Percentiles rank a stretch among this genome's conserved stretches.
Evolutionary conservation across 2,888 invertebrate species (phyloP).

Genomic region (Furcula furcula): DNA sequence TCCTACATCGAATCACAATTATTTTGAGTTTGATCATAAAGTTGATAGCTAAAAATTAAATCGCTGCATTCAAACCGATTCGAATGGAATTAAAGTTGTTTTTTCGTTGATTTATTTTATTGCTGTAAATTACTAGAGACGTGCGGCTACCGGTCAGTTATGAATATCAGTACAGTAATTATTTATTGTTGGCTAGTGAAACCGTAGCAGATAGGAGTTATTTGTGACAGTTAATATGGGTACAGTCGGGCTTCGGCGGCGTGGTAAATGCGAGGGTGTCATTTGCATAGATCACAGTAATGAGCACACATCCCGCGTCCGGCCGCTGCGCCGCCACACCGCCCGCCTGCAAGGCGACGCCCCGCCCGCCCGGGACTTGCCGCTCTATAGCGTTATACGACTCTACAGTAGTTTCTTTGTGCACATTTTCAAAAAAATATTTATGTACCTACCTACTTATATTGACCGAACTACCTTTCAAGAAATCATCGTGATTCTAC

Average conservation of each 20-base stretch:
- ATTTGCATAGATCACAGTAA: conserved; percentile 77
- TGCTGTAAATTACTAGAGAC: conserved; percentile 41
- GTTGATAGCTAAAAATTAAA: conserved; percentile 37
- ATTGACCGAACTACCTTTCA: too few relatives aligned
- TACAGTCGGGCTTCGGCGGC: conserved; percentile 66
- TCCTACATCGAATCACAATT: conserved; percentile 46
- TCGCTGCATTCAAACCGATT: conserved; percentile 32
- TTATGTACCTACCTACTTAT: too few relatives aligned
- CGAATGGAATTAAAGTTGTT: conserved; percentile 29
- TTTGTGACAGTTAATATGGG: conserved; percentile 74
- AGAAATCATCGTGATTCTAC: too few relatives aligned
- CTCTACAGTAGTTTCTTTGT: too few relatives aligned
- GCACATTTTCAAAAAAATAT: too few relatives aligned
- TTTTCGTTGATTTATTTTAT: conserved; percentile 50
- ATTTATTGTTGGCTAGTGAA: conserved; percentile 69
- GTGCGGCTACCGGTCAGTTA: conserved; percentile 51
- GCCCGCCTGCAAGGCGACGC: conserved; percentile 19
- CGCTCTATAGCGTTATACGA: too few relatives aligned
- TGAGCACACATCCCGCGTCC: conserved; percentile 42
- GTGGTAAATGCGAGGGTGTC: conserved; percentile 67
- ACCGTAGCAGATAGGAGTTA: conserved; percentile 73
- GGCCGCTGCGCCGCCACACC: conserved; percentile 32
- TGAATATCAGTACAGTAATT: conserved; percentile 72
- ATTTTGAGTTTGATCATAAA: conserved; percentile 38
- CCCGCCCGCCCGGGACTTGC: too few relatives aligned